phyloP scores from a whole-genome alignment of 2,888 invertebrate species.

The Tyria jacobaeae region DNA sequence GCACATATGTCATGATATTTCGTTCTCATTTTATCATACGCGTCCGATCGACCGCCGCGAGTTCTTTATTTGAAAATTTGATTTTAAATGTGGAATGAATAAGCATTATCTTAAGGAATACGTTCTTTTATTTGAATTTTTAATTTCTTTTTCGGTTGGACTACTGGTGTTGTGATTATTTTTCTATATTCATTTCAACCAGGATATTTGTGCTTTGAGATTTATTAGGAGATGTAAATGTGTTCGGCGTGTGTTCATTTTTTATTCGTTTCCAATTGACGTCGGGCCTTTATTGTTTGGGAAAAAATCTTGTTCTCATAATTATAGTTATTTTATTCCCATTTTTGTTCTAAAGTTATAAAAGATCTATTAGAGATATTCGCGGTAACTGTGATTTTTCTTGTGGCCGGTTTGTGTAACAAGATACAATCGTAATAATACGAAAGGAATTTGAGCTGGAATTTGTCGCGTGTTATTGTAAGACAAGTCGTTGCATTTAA shows the following conservation, averaged over 20 bases:
- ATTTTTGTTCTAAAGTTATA: conserved; percentile 41
- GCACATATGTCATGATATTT: conserved; percentile 61
- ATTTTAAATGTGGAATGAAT: conserved; percentile 87
- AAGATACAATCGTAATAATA: conserved; percentile 54
- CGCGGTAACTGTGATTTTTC: conserved; percentile 34
- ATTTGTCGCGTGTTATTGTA: conserved; percentile 72
- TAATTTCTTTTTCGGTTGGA: conserved; percentile 80
- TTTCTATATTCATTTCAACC: conserved; percentile 70
- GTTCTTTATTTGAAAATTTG: conserved; percentile 86
- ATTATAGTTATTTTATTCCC: conserved; percentile 54
- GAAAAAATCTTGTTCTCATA: conserved; percentile 56
- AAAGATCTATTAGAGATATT: conserved; percentile 40
- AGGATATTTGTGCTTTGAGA: conserved; percentile 71
- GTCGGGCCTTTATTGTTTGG: conserved; percentile 57
- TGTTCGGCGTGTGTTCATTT: conserved; percentile 63
- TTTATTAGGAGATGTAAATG: conserved; percentile 80
- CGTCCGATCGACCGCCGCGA: conserved; percentile 79
- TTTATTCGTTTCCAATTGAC: conserved; percentile 61
- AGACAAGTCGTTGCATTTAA: conserved; percentile 61
- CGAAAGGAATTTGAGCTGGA: conserved; percentile 64
- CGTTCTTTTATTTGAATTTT: conserved; percentile 85
- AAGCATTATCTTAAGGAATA: conserved; percentile 86
- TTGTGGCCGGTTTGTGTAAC: conserved; percentile 61
- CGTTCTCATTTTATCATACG: conserved; percentile 68
- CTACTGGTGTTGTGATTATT: conserved; percentile 77